Evolutionary conservation across 2,888 invertebrate species (phyloP).

Genomic region (Lapara coniferarum): DNA sequence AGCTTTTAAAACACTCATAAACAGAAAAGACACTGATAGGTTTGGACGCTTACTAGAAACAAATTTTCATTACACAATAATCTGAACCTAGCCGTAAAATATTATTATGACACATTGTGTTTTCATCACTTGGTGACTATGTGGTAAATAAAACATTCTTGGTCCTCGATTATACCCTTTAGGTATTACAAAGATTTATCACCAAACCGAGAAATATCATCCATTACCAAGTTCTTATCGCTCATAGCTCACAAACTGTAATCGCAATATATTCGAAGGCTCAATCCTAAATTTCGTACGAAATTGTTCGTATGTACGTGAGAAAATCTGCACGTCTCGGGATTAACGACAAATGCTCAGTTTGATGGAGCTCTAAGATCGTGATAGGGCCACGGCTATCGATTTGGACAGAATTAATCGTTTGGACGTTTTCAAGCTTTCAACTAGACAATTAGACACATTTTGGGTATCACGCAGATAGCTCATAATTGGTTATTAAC

Average conservation of each 20-base stretch:
- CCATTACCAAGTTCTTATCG: slow-evolving; percentile 13
- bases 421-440: slow-evolving; percentile 22
- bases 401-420: slow-evolving; percentile 23
- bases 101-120: too few relatives aligned
- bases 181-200: not conserved
- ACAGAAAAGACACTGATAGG: not conserved
- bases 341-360: slow-evolving; percentile 39
- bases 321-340: slow-evolving; percentile 32
- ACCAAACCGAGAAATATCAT: not conserved
- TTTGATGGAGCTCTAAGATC: slow-evolving; percentile 38
- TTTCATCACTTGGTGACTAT: too few relatives aligned
- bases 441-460: slow-evolving; percentile 21
- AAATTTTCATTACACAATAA: not conserved
- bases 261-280: slow-evolving; percentile 33
- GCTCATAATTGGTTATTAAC: not conserved
- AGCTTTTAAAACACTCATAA: not conserved
- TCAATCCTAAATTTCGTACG: slow-evolving; percentile 36
- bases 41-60: not conserved
- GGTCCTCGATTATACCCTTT: not conserved
- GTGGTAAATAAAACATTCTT: too few relatives aligned
- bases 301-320: slow-evolving; percentile 40
- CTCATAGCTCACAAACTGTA: slow-evolving; percentile 23
- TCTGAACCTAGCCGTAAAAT: not conserved
- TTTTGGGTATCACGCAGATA: not conserved
- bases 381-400: slow-evolving; percentile 33